phyloP scores from a whole-genome alignment of 2,797 vertebrate species.

The Urocyon cinereoargenteus region DNA sequence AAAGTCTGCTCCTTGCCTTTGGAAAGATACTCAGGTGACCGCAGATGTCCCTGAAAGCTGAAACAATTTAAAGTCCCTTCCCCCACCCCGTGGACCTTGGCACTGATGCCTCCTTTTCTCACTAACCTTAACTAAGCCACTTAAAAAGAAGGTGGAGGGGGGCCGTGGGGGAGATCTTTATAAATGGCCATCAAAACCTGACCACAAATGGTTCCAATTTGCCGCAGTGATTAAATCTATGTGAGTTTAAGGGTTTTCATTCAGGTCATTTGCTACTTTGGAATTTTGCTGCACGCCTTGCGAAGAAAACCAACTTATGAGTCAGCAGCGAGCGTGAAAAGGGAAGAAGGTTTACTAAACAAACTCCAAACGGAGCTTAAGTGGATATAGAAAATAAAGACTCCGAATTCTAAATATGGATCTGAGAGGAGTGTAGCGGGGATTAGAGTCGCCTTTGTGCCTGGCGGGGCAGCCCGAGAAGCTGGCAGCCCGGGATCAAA shows the following conservation, averaged over 20 bases:
- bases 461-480: slow-evolving; percentile 84
- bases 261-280: slow-evolving; percentile 93
- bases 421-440: slow-evolving; percentile 88
- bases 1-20: background rate
- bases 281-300: slow-evolving; percentile 88
- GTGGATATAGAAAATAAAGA: slow-evolving; percentile 86
- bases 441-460: slow-evolving; percentile 88
- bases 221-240: slow-evolving; percentile 95
- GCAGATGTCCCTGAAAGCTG: background rate
- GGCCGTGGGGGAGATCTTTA: slow-evolving; percentile 84
- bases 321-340: slow-evolving; percentile 82
- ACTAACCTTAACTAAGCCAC: slow-evolving; percentile 83
- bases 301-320: slow-evolving; percentile 87
- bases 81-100: slow-evolving; percentile 49
- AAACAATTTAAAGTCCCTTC: background rate
- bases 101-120: slow-evolving; percentile 79
- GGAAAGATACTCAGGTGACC: background rate
- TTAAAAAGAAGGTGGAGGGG: slow-evolving; percentile 84
- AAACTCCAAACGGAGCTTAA: slow-evolving; percentile 87
- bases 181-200: slow-evolving; percentile 91
- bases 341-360: slow-evolving; percentile 83
- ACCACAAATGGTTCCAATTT: slow-evolving; percentile 97
- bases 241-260: slow-evolving; percentile 92
- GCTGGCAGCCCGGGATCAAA: slow-evolving; percentile 88
- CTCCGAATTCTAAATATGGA: slow-evolving; percentile 89